phyloP scores from a whole-genome alignment of 2,113 vertebrate species.

The Laticauda colubrina region DNA sequence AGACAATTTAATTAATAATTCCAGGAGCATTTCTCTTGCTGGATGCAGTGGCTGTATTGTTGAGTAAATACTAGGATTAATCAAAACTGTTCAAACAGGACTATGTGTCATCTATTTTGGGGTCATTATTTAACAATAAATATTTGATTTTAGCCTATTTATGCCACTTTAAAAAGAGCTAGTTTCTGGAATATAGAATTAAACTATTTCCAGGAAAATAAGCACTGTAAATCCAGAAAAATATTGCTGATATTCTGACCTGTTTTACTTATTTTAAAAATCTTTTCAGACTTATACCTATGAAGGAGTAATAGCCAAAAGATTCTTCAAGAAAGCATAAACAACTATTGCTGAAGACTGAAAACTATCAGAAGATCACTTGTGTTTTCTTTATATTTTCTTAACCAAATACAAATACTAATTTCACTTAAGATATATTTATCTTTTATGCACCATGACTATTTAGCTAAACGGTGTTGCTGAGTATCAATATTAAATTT shows the following conservation, averaged over 20 bases:
- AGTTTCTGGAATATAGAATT: not conserved
- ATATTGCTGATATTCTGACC: not conserved
- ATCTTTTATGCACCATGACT: constrained; percentile 6
- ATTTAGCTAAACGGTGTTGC: not conserved
- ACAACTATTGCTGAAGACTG: not conserved
- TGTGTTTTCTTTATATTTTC: not conserved
- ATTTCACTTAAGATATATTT: constrained; percentile 20
- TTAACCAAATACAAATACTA: not conserved
- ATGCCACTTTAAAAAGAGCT: not conserved
- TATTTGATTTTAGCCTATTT: not conserved
- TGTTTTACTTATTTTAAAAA: constrained; percentile 24
- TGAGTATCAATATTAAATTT: constrained; percentile 23
- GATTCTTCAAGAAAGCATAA: constrained; percentile 85
- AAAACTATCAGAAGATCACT: not conserved
- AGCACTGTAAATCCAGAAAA: constrained; percentile 1
- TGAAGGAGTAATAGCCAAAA: constrained; percentile 88
- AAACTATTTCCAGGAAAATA: not conserved
- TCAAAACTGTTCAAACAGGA: not conserved
- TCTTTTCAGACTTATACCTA: constrained; percentile 82
- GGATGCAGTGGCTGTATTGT: not conserved
- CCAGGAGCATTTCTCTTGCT: not conserved
- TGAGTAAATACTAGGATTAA: not conserved
- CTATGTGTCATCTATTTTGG: not conserved
- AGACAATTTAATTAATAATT: not conserved
- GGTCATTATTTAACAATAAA: not conserved